Percentiles rank a stretch among this genome's conserved stretches.
Conservation (phyloP, 2,113 vertebrate genomes). For the Lepus timidus region DNA sequence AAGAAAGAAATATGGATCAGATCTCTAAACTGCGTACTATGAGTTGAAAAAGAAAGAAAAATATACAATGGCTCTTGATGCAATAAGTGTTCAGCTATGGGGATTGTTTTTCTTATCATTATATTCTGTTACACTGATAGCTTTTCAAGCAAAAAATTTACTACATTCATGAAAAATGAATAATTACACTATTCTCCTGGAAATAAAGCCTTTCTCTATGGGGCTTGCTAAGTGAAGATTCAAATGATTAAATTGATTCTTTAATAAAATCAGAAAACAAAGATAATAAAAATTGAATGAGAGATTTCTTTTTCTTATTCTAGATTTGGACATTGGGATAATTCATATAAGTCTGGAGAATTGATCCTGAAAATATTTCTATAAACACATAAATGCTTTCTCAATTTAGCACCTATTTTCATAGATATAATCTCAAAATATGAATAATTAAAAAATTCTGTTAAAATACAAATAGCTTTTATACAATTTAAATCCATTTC, state of each 20-base stretch:
- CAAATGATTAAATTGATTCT: slow-evolving; percentile 65
- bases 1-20: slow-evolving; percentile 41
- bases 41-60: slow-evolving; percentile 58
- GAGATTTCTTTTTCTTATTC: background rate
- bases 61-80: background rate
- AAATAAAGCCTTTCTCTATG: slow-evolving; percentile 6
- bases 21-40: slow-evolving; percentile 60
- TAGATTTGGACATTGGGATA: background rate
- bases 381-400: slow-evolving; percentile 52
- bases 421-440: slow-evolving; percentile 53
- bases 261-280: slow-evolving; percentile 71
- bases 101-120: slow-evolving; percentile 37
- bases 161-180: slow-evolving; percentile 67
- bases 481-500: slow-evolving; percentile 65
- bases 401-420: slow-evolving; percentile 56
- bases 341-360: slow-evolving; percentile 55
- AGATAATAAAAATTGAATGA: slow-evolving; percentile 53
- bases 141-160: slow-evolving; percentile 60
- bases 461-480: slow-evolving; percentile 63
- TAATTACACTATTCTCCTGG: slow-evolving; percentile 63
- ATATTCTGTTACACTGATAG: slow-evolving; percentile 39
- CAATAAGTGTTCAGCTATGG: slow-evolving; percentile 29
- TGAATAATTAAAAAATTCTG: slow-evolving; percentile 46
- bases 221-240: slow-evolving; percentile 22
- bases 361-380: slow-evolving; percentile 40